Percentiles rank a stretch among this genome's conserved stretches.
These are phyloP conservation scores for Bombus affinis DNA, from an alignment of 1,140 invertebrate genomes.

Conservation along the genomic window DNA sequence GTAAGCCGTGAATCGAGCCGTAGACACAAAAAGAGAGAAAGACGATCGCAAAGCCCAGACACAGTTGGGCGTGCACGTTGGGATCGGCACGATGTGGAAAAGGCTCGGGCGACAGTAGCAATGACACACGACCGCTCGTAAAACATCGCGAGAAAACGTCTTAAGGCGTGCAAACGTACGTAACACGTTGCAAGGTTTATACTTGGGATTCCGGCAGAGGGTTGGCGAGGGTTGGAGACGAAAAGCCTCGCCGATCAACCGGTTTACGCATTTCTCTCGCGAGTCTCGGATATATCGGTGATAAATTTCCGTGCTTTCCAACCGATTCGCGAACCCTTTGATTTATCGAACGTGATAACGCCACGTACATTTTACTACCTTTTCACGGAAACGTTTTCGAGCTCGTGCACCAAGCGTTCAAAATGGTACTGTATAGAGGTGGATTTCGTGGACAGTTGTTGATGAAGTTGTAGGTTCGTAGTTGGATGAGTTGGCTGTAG, in stretches of 20 bases:
- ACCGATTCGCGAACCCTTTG: background rate
- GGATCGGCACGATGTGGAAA: background rate
- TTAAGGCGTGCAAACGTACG: conserved; percentile 47
- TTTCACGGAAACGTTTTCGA: background rate
- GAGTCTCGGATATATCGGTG: conserved; percentile 39
- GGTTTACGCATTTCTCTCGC: conserved; percentile 17
- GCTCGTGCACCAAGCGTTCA: background rate
- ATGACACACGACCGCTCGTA: conserved; percentile 69
- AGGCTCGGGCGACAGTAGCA: conserved; percentile 47
- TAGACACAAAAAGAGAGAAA: background rate
- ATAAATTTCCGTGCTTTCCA: conserved; percentile 52
- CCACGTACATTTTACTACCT: background rate
- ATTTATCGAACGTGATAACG: conserved; percentile 6
- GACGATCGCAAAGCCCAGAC: conserved; percentile 45
- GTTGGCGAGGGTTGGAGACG: background rate
- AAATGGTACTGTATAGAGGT: background rate
- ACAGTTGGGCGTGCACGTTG: background rate
- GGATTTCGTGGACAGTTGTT: background rate
- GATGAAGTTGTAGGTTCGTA: background rate
- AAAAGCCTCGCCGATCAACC: conserved; percentile 52
- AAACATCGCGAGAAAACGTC: conserved; percentile 65
- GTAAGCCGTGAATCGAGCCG: background rate
- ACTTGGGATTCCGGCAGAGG: conserved; percentile 35
- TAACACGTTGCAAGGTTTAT: conserved; percentile 45
- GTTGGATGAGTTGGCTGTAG: background rate